Percentiles rank a stretch among this genome's conserved stretches.
phyloP scores from a whole-genome alignment of 2,113 vertebrate species.

The Phaethon lepturus region DNA sequence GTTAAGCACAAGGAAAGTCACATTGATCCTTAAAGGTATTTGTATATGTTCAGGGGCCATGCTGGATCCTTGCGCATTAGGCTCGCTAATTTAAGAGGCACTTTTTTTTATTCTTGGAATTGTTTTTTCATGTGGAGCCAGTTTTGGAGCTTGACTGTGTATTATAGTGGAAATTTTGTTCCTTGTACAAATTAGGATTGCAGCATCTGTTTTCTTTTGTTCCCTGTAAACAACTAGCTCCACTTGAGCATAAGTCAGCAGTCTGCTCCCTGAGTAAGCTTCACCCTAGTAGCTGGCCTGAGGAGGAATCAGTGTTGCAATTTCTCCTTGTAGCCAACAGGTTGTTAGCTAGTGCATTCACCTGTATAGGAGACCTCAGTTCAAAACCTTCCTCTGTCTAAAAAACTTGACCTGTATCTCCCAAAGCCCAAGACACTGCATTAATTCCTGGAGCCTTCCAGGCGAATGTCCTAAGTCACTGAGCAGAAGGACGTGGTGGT shows the following conservation, averaged over 20 bases:
- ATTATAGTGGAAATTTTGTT: not conserved
- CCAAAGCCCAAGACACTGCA: not conserved
- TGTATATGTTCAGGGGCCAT: not conserved
- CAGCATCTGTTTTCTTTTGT: not conserved
- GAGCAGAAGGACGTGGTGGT: not conserved
- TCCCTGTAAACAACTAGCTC: not conserved
- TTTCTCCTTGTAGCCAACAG: not conserved
- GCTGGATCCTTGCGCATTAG: not conserved
- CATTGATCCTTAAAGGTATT: not conserved
- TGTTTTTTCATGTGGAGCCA: not conserved
- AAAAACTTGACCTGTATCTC: not conserved
- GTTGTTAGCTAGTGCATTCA: not conserved
- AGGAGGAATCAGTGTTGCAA: not conserved
- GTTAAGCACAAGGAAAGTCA: not conserved
- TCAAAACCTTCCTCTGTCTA: not conserved
- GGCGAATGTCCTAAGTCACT: fast-evolving
- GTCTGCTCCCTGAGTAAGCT: not conserved
- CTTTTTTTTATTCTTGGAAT: not conserved
- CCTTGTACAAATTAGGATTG: not conserved
- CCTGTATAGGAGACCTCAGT: not conserved
- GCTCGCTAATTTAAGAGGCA: not conserved
- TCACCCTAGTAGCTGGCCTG: not conserved
- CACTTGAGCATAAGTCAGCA: not conserved
- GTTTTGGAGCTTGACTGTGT: not conserved
- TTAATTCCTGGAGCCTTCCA: not conserved